Base-by-base conservation (phyloP, 2,113 vertebrate genomes). In the Macheiramphus alcinus region DNA sequence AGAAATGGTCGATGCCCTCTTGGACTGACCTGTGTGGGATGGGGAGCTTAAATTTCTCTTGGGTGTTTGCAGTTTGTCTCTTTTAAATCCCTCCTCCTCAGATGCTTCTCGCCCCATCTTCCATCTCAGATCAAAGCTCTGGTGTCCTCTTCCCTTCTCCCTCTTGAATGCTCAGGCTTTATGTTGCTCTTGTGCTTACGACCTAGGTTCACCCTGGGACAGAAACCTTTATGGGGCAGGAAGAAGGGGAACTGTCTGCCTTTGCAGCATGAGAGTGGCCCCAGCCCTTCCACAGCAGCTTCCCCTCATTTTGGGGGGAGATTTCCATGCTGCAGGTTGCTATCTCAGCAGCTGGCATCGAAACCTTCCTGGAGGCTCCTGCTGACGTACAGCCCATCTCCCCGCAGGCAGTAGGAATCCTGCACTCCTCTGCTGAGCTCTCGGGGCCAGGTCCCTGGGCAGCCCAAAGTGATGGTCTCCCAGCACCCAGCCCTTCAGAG, bases 71-170 rank as follows among this genome's bases (percentile, higher is more conserved):
- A 73, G 13, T 59, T 93, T 92, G 25, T 23, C 26, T 47, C 26
- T 38, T 71, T 61, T 56, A 45, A 86, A 56, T 65, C 26, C 29
- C 4, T 70, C 4, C 18, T 67, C 3, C 6, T 4, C 20, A 13
- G 47, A 55, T 43, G 17, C 32, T 25, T 52, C 26, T 74, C 0
- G 0, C 9, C 19, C 8, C 3, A 2, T 56, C 26, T 75, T 14
- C 38, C 16, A 11, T 26, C 32, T 42, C 6, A 0, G 22, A 16
- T 2, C 2, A 2, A 67, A 65, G 27, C 17, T 78, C 16, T 26
- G 15, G 8, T 50, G 29, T 42, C 45, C 45, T 55, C 26, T 78
- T 56, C 22, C 36, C 6, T 78, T 76, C 23, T 16, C 15, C 22
- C 8, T 83, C 36, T 52, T 36, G 52, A 52, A 53, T 31, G 11